phyloP scores from a whole-genome alignment of 2,888 invertebrate genomes.

The Aplocera efformata region DNA sequence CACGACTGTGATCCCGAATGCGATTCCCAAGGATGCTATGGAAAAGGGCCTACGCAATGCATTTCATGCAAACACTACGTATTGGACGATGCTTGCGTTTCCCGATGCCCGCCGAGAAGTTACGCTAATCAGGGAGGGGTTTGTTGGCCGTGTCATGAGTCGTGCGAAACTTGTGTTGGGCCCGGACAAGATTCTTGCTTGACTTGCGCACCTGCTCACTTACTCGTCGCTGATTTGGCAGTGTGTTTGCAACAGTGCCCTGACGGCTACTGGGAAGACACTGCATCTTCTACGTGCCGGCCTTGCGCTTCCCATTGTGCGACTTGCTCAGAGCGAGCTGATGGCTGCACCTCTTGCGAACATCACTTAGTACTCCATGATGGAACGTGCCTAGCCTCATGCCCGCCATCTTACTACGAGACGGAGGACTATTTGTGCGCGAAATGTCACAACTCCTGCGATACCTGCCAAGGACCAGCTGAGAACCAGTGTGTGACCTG shows the following conservation, averaged over 20 bases:
- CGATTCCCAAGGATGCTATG: conserved; percentile 92
- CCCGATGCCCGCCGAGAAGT: conserved; percentile 91
- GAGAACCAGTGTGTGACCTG: conserved; percentile 91
- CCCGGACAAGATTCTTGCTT: conserved; percentile 92
- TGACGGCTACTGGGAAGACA: conserved; percentile 91
- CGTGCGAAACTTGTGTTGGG: conserved; percentile 93
- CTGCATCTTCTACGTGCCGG: conserved; percentile 87
- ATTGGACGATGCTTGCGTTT: conserved; percentile 91
- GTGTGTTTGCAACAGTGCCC: conserved; percentile 84
- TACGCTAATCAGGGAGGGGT: conserved; percentile 89
- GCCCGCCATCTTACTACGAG: conserved; percentile 90
- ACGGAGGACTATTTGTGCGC: conserved; percentile 93
- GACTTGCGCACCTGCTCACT: conserved; percentile 90
- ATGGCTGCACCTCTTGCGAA: conserved; percentile 92
- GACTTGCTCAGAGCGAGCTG: conserved; percentile 90
- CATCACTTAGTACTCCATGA: conserved; percentile 92
- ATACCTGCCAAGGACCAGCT: conserved; percentile 89
- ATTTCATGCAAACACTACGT: conserved; percentile 90
- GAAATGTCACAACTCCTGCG: conserved; percentile 88
- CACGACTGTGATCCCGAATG: conserved; percentile 92
- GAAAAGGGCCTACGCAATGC: conserved; percentile 91
- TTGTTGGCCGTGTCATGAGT: conserved; percentile 93
- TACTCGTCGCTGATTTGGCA: conserved; percentile 90
- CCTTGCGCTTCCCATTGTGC: conserved; percentile 93
- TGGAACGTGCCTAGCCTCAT: conserved; percentile 90